Percentiles rank a stretch among this genome's conserved stretches.
Conservation (phyloP, 2,888 invertebrate genomes). For the Tortrix viridana region DNA sequence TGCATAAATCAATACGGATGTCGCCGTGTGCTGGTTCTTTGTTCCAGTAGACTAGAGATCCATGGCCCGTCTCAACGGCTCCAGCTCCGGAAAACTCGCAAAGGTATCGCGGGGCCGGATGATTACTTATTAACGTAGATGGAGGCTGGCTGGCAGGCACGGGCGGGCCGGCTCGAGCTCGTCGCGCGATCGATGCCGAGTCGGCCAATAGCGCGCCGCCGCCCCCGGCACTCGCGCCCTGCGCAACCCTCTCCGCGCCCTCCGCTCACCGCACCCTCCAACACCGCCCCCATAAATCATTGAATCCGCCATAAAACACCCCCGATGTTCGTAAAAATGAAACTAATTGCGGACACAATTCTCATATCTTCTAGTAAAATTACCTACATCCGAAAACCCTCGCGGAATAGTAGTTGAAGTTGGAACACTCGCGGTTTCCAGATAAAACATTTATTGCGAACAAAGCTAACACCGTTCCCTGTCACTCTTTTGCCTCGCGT, state of each 20-base stretch:
- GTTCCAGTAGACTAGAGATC: constrained; percentile 76
- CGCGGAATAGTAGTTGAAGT: constrained; percentile 55
- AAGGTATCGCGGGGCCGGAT: constrained; percentile 82
- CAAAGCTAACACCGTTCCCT: constrained; percentile 70
- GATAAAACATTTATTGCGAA: constrained; percentile 69
- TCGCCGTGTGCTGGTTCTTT: constrained; percentile 76
- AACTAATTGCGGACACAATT: constrained; percentile 79
- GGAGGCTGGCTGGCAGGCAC: constrained; percentile 76
- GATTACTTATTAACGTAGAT: constrained; percentile 85
- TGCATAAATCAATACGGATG: constrained; percentile 79
- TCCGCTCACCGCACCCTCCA: constrained; percentile 64
- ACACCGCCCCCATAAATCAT: constrained; percentile 83
- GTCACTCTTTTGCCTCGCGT: constrained; percentile 64
- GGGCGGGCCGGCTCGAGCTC: constrained; percentile 79
- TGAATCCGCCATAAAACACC: constrained; percentile 83
- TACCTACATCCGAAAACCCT: constrained; percentile 65
- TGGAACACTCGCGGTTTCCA: constrained; percentile 51
- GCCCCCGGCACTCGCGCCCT: constrained; percentile 71
- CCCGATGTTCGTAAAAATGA: constrained; percentile 82
- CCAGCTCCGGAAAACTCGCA: constrained; percentile 80
- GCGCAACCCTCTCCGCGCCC: constrained; percentile 69
- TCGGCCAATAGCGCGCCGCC: constrained; percentile 82
- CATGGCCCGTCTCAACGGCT: constrained; percentile 77
- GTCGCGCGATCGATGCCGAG: constrained; percentile 81
- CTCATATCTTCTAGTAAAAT: constrained; percentile 72